Conservation (phyloP, 2,113 vertebrate species). For the Sisor rabdophorus region DNA sequence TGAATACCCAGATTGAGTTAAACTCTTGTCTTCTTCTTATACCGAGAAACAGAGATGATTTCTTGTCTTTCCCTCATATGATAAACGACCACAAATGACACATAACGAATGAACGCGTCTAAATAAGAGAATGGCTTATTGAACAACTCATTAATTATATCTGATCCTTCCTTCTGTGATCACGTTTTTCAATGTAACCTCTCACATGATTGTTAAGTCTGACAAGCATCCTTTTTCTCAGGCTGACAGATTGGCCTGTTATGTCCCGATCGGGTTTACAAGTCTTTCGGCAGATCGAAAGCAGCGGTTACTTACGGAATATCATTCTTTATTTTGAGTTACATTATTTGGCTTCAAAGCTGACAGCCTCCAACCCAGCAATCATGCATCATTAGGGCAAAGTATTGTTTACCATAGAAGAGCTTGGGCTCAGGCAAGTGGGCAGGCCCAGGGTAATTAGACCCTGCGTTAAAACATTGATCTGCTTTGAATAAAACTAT, state of each 20-base stretch:
- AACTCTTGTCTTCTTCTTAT: not conserved
- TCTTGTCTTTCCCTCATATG: not conserved
- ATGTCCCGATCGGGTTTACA: not conserved
- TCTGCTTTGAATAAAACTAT: slow-evolving; percentile 1
- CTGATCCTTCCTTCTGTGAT: not conserved
- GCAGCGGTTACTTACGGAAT: not conserved
- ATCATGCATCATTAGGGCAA: slow-evolving; percentile 17
- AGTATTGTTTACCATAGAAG: slow-evolving; percentile 16
- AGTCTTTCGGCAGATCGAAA: too few relatives aligned
- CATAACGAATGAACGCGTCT: slow-evolving; percentile 32
- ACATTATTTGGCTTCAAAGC: not conserved
- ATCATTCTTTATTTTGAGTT: not conserved
- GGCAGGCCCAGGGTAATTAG: slow-evolving; percentile 4
- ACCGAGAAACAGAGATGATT: slow-evolving; percentile 5
- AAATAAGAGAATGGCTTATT: slow-evolving; percentile 18
- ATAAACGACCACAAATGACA: slow-evolving; percentile 17
- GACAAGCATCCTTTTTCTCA: not conserved
- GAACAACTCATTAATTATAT: slow-evolving; percentile 24
- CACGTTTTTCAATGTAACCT: slow-evolving; percentile 19
- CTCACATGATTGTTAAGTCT: not conserved
- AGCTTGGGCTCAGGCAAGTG: not conserved
- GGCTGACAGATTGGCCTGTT: not conserved
- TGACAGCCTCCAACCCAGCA: slow-evolving; percentile 12
- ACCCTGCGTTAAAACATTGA: slow-evolving; percentile 1
- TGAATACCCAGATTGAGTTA: not conserved